These are phyloP conservation scores for Hermaeophaga mercurialis DNA, from an alignment of 2,888 invertebrate genomes.

Conservation along the genomic window DNA sequence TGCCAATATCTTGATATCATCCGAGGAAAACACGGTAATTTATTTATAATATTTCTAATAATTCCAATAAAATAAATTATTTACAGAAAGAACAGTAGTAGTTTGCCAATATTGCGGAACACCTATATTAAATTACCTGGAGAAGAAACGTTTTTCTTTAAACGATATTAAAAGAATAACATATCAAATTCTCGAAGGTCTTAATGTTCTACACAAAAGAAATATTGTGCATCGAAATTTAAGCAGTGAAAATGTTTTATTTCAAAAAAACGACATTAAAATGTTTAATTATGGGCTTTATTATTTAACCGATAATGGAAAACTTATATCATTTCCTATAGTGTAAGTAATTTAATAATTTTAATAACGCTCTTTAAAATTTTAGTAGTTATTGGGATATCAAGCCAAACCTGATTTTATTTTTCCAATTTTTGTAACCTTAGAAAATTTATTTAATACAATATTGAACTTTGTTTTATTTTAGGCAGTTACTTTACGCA, in stretches of 20 bases:
- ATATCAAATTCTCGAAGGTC: conserved; percentile 73
- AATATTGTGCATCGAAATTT: conserved; percentile 81
- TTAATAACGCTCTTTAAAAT: too few species aligned
- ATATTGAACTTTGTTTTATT: conserved; percentile 35
- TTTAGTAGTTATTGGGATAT: too few species aligned
- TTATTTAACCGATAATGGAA: conserved; percentile 86
- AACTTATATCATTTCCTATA: conserved; percentile 87
- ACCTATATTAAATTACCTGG: conserved; percentile 62
- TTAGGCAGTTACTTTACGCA: conserved; percentile 75
- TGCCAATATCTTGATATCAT: conserved; percentile 91
- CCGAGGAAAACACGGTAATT: conserved; percentile 89
- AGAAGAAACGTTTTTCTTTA: conserved; percentile 58
- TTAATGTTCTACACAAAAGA: conserved; percentile 73
- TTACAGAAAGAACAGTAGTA: conserved; percentile 78
- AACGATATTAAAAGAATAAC: conserved; percentile 69
- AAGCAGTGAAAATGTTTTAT: conserved; percentile 80
- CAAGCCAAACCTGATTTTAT: too few species aligned
- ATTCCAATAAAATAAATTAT: neutral
- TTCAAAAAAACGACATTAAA: conserved; percentile 77
- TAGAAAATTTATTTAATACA: neutral
- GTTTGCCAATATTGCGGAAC: conserved; percentile 80
- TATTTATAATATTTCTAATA: neutral
- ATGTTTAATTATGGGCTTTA: conserved; percentile 93
- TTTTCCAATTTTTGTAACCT: too few species aligned
- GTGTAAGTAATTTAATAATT: conserved; percentile 62